Evolutionary conservation across 2,113 vertebrate species (phyloP).

Genomic region (Myodes glareolus): DNA sequence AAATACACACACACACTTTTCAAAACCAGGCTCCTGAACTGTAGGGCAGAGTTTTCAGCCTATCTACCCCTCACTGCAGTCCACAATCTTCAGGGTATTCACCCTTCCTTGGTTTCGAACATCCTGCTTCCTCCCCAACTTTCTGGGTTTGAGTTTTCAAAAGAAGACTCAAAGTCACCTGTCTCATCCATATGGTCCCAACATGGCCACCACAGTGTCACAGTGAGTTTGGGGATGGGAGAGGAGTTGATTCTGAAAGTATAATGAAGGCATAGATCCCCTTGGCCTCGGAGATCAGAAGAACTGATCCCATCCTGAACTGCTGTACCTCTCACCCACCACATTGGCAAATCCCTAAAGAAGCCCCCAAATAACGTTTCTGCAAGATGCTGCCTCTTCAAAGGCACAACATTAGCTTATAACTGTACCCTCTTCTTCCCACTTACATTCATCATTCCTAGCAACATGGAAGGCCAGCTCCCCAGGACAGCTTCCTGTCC

Average conservation of each 20-base stretch:
- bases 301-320: not conserved
- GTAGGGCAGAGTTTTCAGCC: not conserved
- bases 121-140: not conserved
- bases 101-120: not conserved
- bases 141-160: not conserved
- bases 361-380: too few relatives aligned
- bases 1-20: not conserved
- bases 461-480: not conserved
- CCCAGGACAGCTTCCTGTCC: not conserved
- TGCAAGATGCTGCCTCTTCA: not conserved
- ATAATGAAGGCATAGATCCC: fast-evolving
- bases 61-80: too few relatives aligned
- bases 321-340: not conserved
- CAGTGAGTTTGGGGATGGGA: fast-evolving
- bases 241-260: not conserved
- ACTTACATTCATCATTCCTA: not conserved
- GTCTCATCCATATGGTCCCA: too few relatives aligned
- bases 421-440: not conserved
- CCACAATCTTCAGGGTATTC: not conserved
- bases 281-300: not conserved
- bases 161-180: too few relatives aligned
- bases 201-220: fast-evolving
- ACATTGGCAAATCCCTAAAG: not conserved
- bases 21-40: not conserved
- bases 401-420: not conserved